These are phyloP conservation scores for Erebia aethiops DNA, from an alignment of 2,888 invertebrate species.

Conservation along the genomic window DNA sequence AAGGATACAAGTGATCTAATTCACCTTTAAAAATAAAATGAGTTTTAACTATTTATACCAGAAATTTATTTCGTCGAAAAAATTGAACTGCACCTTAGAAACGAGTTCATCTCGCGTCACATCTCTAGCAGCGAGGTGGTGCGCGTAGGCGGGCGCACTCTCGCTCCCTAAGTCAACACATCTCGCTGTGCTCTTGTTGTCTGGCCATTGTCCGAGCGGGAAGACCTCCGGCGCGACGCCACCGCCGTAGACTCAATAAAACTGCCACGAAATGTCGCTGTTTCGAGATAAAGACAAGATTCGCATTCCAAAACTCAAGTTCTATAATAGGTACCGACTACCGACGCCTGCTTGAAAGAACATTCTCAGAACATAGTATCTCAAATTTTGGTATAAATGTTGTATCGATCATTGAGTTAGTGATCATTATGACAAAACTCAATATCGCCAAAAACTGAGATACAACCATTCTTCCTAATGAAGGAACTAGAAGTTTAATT, in stretches of 20 bases:
- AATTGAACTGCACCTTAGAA: background rate
- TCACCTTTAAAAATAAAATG: background rate
- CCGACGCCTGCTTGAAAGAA: too few relatives aligned
- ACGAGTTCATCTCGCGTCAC: background rate
- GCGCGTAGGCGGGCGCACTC: conserved; percentile 45
- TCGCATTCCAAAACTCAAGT: background rate
- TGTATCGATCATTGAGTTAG: too few relatives aligned
- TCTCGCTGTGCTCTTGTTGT: conserved; percentile 71
- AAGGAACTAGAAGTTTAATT: too few relatives aligned
- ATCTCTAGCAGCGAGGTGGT: background rate
- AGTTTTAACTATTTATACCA: background rate
- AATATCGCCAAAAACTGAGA: too few relatives aligned
- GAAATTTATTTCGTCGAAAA: background rate
- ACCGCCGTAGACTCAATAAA: conserved; percentile 13
- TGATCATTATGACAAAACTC: too few relatives aligned
- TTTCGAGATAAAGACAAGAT: background rate
- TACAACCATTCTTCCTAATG: too few relatives aligned
- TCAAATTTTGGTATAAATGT: too few relatives aligned
- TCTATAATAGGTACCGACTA: background rate
- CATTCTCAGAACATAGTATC: too few relatives aligned
- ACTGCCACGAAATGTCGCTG: background rate
- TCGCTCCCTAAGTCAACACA: conserved; percentile 47
- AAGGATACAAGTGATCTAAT: too few relatives aligned
- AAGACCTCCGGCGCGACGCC: conserved; percentile 51
- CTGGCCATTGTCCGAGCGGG: conserved; percentile 55